These are phyloP conservation scores for Bedellia somnulentella DNA, from an alignment of 2,888 invertebrate species.

Conservation along the genomic window DNA sequence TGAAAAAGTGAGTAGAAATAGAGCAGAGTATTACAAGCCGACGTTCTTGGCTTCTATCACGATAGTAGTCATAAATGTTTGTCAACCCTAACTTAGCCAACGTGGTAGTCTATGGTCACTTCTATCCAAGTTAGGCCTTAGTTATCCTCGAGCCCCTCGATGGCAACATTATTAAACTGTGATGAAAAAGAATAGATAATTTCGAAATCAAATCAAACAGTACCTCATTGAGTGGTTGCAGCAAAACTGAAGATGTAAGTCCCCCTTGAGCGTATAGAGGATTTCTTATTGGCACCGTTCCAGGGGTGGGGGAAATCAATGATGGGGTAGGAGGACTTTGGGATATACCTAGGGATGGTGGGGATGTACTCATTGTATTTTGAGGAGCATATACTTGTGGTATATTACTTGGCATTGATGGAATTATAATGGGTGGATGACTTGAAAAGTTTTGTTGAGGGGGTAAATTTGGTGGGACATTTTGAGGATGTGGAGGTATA, in stretches of 20 bases:
- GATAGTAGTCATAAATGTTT: too few species aligned
- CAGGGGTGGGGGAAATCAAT: constrained; percentile 25
- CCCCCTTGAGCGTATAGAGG: constrained; percentile 40
- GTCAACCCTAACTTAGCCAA: too few species aligned
- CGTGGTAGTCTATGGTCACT: too few species aligned
- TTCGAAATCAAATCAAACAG: constrained; percentile 8
- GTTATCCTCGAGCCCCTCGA: too few species aligned
- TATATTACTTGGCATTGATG: too few species aligned
- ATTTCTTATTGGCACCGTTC: constrained; percentile 47
- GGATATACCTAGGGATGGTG: constrained; percentile 1
- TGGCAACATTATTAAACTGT: too few species aligned
- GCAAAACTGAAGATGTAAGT: constrained; percentile 37
- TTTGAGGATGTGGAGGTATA: constrained; percentile 1
- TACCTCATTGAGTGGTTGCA: constrained; percentile 51
- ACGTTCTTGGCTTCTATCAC: too few species aligned
- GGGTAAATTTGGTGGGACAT: neutral
- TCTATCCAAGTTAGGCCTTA: too few species aligned
- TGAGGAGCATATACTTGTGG: neutral
- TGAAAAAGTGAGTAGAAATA: too few species aligned
- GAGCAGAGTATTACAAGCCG: too few species aligned
- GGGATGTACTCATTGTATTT: neutral
- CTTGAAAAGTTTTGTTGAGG: neutral
- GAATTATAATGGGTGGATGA: too few species aligned
- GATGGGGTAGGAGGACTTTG: constrained; percentile 19
- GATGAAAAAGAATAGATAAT: too few species aligned